phyloP scores from a whole-genome alignment of 2,888 invertebrate genomes.

The Tenodera sinensis region DNA sequence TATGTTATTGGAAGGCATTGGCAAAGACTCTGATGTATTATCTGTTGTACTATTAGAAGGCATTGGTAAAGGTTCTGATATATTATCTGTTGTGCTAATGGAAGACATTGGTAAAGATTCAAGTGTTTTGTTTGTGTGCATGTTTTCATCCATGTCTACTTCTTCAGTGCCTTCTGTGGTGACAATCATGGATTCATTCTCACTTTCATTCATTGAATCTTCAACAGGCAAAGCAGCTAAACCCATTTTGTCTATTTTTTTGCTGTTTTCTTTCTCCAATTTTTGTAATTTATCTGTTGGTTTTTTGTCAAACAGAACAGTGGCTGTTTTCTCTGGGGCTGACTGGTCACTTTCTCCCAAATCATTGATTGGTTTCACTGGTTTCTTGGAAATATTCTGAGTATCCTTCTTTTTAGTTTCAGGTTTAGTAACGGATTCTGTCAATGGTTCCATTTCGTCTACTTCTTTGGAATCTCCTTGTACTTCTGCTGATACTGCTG shows the following conservation, averaged over 20 bases:
- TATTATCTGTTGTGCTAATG: neutral
- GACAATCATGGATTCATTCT: neutral
- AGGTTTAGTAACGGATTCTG: neutral
- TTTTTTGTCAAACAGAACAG: constrained; percentile 7
- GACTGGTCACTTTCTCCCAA: neutral
- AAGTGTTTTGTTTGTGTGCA: neutral
- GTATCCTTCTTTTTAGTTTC: constrained; percentile 15
- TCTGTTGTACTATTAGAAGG: neutral
- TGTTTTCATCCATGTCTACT: neutral
- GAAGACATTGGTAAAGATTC: neutral
- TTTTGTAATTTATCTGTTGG: constrained; percentile 15
- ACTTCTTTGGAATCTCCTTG: neutral
- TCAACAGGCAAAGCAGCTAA: neutral
- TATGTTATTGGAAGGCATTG: neutral
- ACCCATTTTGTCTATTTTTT: constrained; percentile 15
- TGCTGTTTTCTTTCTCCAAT: constrained; percentile 18
- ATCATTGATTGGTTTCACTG: neutral
- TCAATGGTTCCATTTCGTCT: neutral
- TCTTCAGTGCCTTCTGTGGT: neutral
- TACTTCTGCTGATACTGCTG: neutral
- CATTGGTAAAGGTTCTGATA: neutral
- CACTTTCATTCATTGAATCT: neutral
- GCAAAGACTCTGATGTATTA: neutral
- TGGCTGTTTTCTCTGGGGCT: neutral
- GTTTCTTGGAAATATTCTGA: neutral